Evolutionary conservation across 2,888 invertebrate genomes (phyloP).

Genomic region (Tenthredo amoena): DNA sequence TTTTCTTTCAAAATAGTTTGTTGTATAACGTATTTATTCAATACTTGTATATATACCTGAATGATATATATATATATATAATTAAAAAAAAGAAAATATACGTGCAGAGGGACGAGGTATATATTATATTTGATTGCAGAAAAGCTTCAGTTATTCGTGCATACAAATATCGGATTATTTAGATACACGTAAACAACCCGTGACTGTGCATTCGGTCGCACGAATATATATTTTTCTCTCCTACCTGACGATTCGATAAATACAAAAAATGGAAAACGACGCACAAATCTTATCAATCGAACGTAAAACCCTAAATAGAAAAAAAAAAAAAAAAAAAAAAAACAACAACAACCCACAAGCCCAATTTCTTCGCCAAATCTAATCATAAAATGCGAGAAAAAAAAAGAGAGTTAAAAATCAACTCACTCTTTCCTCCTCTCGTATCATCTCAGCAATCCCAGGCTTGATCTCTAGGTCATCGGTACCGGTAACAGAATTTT

Average conservation of each 20-base stretch:
- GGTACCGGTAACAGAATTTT: slow-evolving; percentile 65
- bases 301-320: too few species aligned
- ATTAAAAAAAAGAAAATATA: background rate
- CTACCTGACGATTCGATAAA: too few species aligned
- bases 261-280: too few species aligned
- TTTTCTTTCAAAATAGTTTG: too few species aligned
- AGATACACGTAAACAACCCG: background rate
- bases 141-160: background rate
- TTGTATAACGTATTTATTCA: background rate
- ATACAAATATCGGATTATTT: slow-evolving; percentile 5
- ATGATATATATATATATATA: background rate
- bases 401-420: background rate
- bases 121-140: background rate
- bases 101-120: background rate
- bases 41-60: background rate
- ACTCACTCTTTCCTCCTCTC: slow-evolving; percentile 98
- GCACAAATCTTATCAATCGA: too few species aligned
- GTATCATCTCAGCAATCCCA: slow-evolving; percentile 97
- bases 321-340: background rate
- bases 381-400: background rate
- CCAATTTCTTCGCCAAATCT: background rate
- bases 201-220: background rate
- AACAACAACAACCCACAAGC: background rate
- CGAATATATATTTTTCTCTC: background rate
- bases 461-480: slow-evolving; percentile 96